Evolutionary conservation across 2,888 invertebrate genomes (phyloP).

Genomic region (Dryobotodes eremita): DNA sequence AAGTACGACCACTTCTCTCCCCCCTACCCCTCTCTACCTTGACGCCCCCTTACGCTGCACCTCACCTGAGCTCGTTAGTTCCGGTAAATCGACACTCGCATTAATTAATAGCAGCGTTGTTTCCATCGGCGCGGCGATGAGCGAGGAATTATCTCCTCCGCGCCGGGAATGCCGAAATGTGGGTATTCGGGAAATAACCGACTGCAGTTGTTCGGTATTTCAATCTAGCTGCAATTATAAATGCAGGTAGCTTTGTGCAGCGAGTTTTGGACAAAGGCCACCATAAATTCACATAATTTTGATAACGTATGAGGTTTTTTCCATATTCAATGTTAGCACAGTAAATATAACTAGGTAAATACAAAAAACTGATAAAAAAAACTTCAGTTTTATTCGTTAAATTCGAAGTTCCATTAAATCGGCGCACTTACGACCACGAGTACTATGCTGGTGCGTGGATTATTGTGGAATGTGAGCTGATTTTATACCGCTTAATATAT

Average conservation of each 20-base stretch:
- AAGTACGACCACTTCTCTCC: background rate
- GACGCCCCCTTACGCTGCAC: conserved; percentile 16
- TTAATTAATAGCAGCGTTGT: conserved; percentile 58
- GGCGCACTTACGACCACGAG: background rate
- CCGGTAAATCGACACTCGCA: conserved; percentile 64
- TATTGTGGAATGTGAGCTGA: background rate
- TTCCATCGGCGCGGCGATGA: conserved; percentile 42
- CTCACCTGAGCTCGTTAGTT: conserved; percentile 62
- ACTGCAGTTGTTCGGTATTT: conserved; percentile 27
- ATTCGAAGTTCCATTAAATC: background rate
- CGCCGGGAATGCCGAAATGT: conserved; percentile 39
- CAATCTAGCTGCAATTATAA: conserved; percentile 15
- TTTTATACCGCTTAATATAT: background rate
- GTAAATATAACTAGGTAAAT: background rate
- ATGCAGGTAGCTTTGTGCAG: conserved; percentile 14
- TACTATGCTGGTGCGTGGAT: background rate
- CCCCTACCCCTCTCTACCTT: background rate
- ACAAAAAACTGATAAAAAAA: background rate
- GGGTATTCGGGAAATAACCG: conserved; percentile 30
- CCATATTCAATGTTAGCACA: background rate
- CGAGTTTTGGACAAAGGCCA: background rate
- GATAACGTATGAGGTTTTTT: background rate
- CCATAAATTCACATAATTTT: background rate
- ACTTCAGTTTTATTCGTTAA: background rate
- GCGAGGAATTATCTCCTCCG: conserved; percentile 47